A percentile compares a stretch with the other conserved stretches of the same genome.
Conservation (phyloP, 2,113 vertebrate species). For the Odocoileus virginianus region DNA sequence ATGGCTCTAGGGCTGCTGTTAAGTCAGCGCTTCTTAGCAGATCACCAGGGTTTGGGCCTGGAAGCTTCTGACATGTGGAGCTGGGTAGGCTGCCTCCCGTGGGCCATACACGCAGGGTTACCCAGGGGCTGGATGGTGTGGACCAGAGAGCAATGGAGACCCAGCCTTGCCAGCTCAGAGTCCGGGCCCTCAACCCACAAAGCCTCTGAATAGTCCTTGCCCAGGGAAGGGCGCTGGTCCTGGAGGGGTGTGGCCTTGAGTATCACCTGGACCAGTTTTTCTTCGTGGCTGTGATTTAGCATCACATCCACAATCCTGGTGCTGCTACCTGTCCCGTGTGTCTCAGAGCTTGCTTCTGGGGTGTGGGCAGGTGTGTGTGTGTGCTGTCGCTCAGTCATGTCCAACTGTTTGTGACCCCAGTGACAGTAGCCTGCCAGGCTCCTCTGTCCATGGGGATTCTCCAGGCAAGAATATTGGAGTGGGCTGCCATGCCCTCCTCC, state of each 20-base stretch:
- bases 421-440: neutral
- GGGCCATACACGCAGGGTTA: accelerated
- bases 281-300: neutral
- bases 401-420: neutral
- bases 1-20: neutral
- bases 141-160: neutral
- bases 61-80: neutral
- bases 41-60: neutral
- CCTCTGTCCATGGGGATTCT: neutral
- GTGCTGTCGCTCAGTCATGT: neutral
- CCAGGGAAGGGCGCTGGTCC: neutral
- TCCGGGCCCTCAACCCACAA: neutral
- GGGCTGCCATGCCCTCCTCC: neutral
- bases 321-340: neutral
- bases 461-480: neutral
- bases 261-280: neutral
- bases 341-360: neutral
- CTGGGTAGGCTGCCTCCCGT: neutral
- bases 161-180: neutral
- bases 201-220: neutral
- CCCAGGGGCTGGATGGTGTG: too few relatives aligned
- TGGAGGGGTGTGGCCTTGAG: neutral
- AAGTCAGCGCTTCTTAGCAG: too few relatives aligned
- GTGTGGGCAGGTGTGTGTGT: neutral
- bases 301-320: neutral